Evolutionary conservation across 2,888 invertebrate species (phyloP).

Genomic region (Plagodis pulveraria): DNA sequence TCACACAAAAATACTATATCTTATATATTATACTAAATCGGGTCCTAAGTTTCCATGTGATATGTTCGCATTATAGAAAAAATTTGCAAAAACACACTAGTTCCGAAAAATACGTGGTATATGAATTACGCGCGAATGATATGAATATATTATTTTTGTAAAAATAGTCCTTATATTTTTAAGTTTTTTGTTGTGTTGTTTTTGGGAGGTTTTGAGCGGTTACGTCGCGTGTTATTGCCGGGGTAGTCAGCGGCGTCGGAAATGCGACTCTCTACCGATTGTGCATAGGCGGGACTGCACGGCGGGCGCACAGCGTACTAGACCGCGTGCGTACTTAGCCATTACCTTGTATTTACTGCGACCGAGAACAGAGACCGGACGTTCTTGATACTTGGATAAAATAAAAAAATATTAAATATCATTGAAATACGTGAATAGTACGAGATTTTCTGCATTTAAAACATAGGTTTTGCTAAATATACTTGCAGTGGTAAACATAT

Average conservation of each 20-base stretch:
- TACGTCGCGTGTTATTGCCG: constrained; percentile 76
- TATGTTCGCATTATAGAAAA: constrained; percentile 72
- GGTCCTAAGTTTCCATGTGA: constrained; percentile 83
- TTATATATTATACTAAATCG: constrained; percentile 64
- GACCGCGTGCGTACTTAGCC: constrained; percentile 84
- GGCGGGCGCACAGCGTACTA: constrained; percentile 83
- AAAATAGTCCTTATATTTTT: constrained; percentile 69
- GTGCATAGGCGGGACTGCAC: constrained; percentile 85
- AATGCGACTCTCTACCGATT: constrained; percentile 80
- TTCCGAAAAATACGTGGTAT: constrained; percentile 64
- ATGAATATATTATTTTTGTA: constrained; percentile 71
- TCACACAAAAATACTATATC: constrained; percentile 70
- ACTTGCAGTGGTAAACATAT: too few species aligned
- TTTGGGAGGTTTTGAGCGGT: constrained; percentile 77
- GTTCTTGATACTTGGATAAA: constrained; percentile 66
- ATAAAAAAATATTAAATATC: constrained; percentile 15
- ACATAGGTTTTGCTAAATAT: too few species aligned
- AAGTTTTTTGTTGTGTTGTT: constrained; percentile 61
- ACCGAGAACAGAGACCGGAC: constrained; percentile 53
- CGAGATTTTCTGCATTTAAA: too few species aligned
- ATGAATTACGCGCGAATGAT: constrained; percentile 71
- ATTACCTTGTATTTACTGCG: constrained; percentile 85
- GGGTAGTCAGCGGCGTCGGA: constrained; percentile 69
- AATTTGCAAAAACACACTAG: constrained; percentile 67
- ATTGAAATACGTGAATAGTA: too few species aligned